Evolutionary conservation across 2,888 invertebrate species (phyloP).

Genomic region (Abscondita cerata): DNA sequence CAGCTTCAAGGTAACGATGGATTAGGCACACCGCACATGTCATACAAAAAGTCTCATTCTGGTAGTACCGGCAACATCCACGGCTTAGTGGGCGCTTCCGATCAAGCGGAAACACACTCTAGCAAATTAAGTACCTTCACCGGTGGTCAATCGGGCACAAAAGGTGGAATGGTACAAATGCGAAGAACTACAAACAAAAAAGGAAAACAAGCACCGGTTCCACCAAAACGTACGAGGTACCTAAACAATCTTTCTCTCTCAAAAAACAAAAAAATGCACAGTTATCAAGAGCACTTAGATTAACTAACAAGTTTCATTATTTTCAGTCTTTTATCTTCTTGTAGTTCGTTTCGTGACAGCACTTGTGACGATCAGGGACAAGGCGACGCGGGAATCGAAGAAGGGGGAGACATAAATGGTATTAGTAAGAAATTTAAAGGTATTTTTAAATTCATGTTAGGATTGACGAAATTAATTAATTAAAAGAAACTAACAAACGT

Average conservation of each 20-base stretch:
- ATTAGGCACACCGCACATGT: constrained; percentile 66
- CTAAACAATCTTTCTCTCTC: constrained; percentile 16
- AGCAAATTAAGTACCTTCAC: constrained; percentile 71
- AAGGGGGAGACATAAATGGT: constrained; percentile 64
- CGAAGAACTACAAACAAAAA: constrained; percentile 85
- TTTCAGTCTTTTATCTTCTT: constrained; percentile 78
- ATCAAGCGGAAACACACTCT: constrained; percentile 46
- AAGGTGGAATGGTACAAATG: constrained; percentile 78
- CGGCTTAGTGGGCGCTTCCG: constrained; percentile 56
- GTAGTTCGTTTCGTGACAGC: constrained; percentile 86
- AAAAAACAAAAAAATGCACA: constrained; percentile 14
- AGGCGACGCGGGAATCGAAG: constrained; percentile 61
- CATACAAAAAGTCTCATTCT: constrained; percentile 68
- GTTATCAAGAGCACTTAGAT: constrained; percentile 1
- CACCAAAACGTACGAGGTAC: constrained; percentile 93
- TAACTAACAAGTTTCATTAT: constrained; percentile 41
- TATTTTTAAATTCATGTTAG: constrained; percentile 41
- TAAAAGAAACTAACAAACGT: constrained; percentile 10
- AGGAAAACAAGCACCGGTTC: constrained; percentile 94
- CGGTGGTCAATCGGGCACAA: constrained; percentile 63
- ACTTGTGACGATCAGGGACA: constrained; percentile 74
- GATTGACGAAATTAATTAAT: constrained; percentile 12
- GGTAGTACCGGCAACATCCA: constrained; percentile 69
- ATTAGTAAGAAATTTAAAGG: constrained; percentile 57
- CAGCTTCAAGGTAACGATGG: constrained; percentile 79